Conservation (phyloP, 2,797 vertebrate genomes). For the Natrix natrix region DNA sequence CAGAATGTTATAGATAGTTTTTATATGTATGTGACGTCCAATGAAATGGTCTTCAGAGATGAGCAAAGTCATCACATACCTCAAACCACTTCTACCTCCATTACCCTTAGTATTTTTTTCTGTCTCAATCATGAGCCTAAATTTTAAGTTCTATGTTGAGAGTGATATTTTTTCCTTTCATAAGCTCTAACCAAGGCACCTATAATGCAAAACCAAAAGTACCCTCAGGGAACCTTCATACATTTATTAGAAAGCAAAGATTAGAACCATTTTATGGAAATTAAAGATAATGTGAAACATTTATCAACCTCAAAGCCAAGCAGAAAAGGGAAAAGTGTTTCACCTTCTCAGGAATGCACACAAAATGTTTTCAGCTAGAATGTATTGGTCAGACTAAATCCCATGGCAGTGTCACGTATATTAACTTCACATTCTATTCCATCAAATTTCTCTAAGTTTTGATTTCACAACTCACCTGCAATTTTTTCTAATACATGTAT, state of each 20-base stretch:
- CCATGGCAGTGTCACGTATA: background rate
- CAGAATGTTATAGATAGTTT: background rate
- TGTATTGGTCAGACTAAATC: background rate
- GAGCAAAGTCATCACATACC: background rate
- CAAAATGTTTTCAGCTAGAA: constrained; percentile 37
- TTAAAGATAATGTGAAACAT: constrained; percentile 73
- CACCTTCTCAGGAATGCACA: constrained; percentile 60
- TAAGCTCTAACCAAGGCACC: constrained; percentile 63
- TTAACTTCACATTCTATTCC: background rate
- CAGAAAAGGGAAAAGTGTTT: constrained; percentile 60
- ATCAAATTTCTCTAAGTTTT: background rate
- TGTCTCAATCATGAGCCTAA: background rate
- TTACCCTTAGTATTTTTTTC: background rate
- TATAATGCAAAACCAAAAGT: constrained; percentile 64
- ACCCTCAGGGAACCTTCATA: constrained; percentile 59
- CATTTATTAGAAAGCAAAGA: constrained; percentile 74
- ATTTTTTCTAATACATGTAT: background rate
- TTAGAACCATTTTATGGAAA: constrained; percentile 77
- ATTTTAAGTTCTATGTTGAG: background rate
- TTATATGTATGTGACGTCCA: background rate
- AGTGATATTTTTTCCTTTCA: constrained; percentile 41
- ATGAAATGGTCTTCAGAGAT: background rate
- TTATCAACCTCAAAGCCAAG: constrained; percentile 71
- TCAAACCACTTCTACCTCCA: constrained; percentile 18
- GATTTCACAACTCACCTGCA: background rate